phyloP scores from a whole-genome alignment of 2,888 invertebrate species.

The Lycophotia porphyrea region DNA sequence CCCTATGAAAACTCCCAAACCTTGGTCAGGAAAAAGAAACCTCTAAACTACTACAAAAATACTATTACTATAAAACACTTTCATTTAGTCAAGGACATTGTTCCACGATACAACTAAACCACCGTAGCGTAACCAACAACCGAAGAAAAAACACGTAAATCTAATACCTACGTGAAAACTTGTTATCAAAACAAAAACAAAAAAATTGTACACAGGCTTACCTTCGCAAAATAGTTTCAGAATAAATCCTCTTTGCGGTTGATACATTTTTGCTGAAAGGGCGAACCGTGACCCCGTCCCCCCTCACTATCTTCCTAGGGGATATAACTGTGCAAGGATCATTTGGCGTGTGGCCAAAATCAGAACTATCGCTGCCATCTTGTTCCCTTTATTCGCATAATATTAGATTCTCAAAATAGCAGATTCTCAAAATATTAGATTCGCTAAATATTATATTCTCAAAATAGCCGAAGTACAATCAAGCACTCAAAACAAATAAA shows the following conservation, averaged over 20 bases:
- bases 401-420: too few species aligned
- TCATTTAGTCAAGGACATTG: neutral
- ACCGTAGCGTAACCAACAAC: neutral
- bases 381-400: too few species aligned
- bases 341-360: neutral
- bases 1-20: too few species aligned
- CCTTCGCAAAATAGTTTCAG: conserved; percentile 35
- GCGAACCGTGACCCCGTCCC: neutral
- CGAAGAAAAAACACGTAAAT: conserved; percentile 4
- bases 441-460: too few species aligned
- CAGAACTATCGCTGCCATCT: neutral
- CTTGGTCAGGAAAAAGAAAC: too few species aligned
- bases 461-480: too few species aligned
- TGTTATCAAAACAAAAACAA: conserved; percentile 44
- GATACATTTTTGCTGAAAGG: conserved; percentile 35
- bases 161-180: conserved; percentile 14
- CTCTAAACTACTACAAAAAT: neutral
- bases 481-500: too few species aligned
- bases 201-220: conserved; percentile 2
- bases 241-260: conserved; percentile 51
- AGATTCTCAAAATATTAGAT: too few species aligned
- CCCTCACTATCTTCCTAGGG: neutral
- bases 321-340: neutral
- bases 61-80: neutral
- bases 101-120: neutral